Conservation (phyloP, 2,888 invertebrate genomes). For the Achlya flavicornis region DNA sequence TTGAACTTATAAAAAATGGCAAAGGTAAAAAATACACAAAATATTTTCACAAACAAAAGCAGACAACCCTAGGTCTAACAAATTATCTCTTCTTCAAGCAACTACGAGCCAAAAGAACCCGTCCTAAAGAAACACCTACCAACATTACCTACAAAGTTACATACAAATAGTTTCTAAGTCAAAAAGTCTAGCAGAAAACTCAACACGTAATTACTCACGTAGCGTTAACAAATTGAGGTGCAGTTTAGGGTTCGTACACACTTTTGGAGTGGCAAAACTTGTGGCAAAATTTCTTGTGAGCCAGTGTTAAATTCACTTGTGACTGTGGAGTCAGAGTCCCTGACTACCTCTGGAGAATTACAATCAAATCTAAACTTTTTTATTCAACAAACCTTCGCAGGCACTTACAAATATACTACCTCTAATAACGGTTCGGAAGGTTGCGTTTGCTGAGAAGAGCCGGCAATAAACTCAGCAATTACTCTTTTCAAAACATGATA, state of each 20-base stretch:
- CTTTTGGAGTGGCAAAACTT: not conserved
- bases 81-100: not conserved
- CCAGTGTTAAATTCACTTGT: no score
- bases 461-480: no score
- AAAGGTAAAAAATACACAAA: not conserved
- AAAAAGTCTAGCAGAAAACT: slow-evolving; percentile 1
- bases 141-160: not conserved
- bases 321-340: no score
- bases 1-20: no score
- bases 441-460: no score
- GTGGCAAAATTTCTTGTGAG: not conserved
- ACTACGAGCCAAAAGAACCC: not conserved
- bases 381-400: no score
- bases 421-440: no score
- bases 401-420: no score
- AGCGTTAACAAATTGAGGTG: slow-evolving; percentile 1
- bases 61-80: not conserved
- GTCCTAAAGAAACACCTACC: not conserved
- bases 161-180: not conserved
- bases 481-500: no score
- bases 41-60: not conserved
- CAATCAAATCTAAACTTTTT: no score
- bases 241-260: not conserved
- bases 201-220: slow-evolving; percentile 5
- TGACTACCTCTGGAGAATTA: no score